Evolutionary conservation across 1,140 invertebrate species (phyloP), one percentile per base, ranked within the genome.

Genomic region (Rhysida immarginata): DNA sequence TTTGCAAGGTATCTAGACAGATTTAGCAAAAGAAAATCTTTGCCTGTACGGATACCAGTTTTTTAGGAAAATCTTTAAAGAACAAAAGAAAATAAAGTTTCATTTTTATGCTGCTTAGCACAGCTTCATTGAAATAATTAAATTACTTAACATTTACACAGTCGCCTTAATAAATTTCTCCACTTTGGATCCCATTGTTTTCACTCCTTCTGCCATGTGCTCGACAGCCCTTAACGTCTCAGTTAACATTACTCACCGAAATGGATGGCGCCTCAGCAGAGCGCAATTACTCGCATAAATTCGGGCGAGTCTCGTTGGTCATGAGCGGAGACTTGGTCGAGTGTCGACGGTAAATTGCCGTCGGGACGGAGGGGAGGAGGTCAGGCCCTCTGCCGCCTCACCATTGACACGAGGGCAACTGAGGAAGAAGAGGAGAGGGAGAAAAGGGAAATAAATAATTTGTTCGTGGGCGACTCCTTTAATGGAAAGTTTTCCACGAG

Each of bases 101-200:
- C 14, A 51, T 20, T 41, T 51, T n/a, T 20, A 56, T 24, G 56
- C 58, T 55, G 42, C 50, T n/a, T 29, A 16, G 44, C 29, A 46
- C 21, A 26, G 57, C 13, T 27, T 54, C 46, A 57, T 51, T 48
- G 27, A 58, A 48, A 52, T 55, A 11, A 60, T 50, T 49, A 42
- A 50, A 23, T 35, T 54, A 52, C 24, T 45, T 11, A 42, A 53
- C 62, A 23, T 63, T 66, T 64, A 66, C 58, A 41, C 14, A 23
- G 23, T 48, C 45, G 45, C 45, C 45, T n/a, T n/a, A n/a, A n/a
- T n/a, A n/a, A n/a, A n/a, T n/a, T n/a, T n/a, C n/a, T n/a, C n/a
- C n/a, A n/a, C n/a, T n/a, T n/a, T n/a, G n/a, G n/a, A n/a, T n/a
- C n/a, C n/a, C n/a, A n/a, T n/a, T n/a, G n/a, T n/a, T n/a, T n/a